Base-by-base conservation (phyloP, 2,797 vertebrate genomes). In the Siniperca undulata region DNA sequence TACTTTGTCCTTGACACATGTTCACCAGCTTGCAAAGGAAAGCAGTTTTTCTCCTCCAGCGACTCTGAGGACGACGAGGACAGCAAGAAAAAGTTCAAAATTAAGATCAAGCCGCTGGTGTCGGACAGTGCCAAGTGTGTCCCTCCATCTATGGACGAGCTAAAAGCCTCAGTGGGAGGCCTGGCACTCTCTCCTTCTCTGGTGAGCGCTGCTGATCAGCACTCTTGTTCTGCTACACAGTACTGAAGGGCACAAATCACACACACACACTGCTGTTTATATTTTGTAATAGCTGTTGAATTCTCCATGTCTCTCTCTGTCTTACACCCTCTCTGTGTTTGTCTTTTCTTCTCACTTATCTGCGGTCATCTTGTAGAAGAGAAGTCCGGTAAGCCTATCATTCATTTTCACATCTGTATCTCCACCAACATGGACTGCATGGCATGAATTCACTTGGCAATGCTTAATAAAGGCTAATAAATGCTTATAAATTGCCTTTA, bases 41-140 rank as follows among this genome's bases (percentile, higher is more conserved):
- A 97, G 90, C 97, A 97, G 86, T 97, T 97, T 92, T 98, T 97
- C 95, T 99, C 98, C 76, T 99, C 98, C 2, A 99, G 98, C 4
- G 98, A 99, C 79, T 99, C 98, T 0, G 98, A 99, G 86, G 97
- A 98, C 24, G 98, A 99, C 34, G 97, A 99, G 83, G 98, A 99
- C 86, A 97, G 96, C 0, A 97, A 96, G 89, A 98, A 96, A 93
- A 99, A 98, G 85, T 99, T 99, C 93, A 98, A 98, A 90, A 98
- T 99, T 71, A 98, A 97, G 94, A 99, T 99, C 93, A 99, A 99
- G 80, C 98, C 98, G 0, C 91, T 99, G 90, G 95, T 96, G 17
- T 96, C 98, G 64, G 97, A 98, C 76, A 94, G 95, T 20, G 94
- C 96, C 82, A 97, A 95, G 91, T 97, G 96, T 6, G 92, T 96